These are phyloP conservation scores for Megalonaias nervosa DNA, from an alignment of 1,140 invertebrate genomes.

Conservation along the genomic window DNA sequence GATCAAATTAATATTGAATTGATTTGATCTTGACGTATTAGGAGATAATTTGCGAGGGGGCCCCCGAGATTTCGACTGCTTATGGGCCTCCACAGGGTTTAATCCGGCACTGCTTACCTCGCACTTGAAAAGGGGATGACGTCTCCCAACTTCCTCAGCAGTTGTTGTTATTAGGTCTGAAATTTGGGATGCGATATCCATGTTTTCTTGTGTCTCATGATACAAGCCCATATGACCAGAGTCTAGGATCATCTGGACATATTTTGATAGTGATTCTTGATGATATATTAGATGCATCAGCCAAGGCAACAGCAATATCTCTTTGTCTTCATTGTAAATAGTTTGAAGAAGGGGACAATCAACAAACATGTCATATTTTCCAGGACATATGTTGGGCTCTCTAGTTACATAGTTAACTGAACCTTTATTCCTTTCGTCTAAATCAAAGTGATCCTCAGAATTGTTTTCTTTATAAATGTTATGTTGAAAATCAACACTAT, in stretches of 20 bases:
- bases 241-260: not conserved
- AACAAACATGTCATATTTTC: slow-evolving; percentile 1
- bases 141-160: not conserved
- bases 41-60: too few relatives aligned
- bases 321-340: slow-evolving; percentile 13
- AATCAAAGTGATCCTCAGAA: too few relatives aligned
- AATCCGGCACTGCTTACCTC: too few relatives aligned
- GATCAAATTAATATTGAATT: too few relatives aligned
- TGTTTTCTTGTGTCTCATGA: slow-evolving; percentile 20
- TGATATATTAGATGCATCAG: slow-evolving; percentile 11
- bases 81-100: too few relatives aligned
- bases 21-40: too few relatives aligned
- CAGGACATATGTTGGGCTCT: not conserved
- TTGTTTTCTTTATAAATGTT: too few relatives aligned
- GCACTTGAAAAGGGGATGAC: slow-evolving; percentile 12
- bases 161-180: not conserved
- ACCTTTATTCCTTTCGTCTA: not conserved
- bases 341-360: slow-evolving; percentile 14
- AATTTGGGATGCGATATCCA: slow-evolving; percentile 3
- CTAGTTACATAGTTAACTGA: not conserved
- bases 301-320: not conserved
- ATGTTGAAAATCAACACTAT: too few relatives aligned
- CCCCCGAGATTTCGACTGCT: too few relatives aligned
- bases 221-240: slow-evolving; percentile 14
- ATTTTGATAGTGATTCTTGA: not conserved